Evolutionary conservation across 1,140 invertebrate species (phyloP), one percentile per base, ranked within the genome.

Genomic region (Drosophila melanogaster): DNA sequence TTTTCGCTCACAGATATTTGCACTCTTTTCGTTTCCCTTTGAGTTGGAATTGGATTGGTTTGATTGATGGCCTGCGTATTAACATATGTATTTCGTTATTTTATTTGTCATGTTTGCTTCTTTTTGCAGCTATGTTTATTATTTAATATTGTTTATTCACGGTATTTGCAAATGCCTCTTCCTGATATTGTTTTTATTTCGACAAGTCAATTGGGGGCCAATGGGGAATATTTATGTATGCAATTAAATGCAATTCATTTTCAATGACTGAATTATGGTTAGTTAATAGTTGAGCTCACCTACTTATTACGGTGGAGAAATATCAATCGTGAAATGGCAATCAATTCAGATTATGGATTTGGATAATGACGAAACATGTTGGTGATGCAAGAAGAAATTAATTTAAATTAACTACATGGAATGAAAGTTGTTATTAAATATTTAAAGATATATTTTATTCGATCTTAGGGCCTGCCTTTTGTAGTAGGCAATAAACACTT

Each of bases 31-130:
- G 26, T 26, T 17, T 61, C 22, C 17, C 55, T 80, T 76, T 72
- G 60, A 67, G 66, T 24, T 76, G 65, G 56, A 86, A 86, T 86
- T 83, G 65, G 59, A 79, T 87, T 87, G 50, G 46, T 59, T 87
- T 86, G 81, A 86, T 86, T 86, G 81, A 86, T 81, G 61, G 70
- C 17, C 49, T 37, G 66, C 51, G 50, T 61, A 81, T 86, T 81
- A 81, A 86, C 69, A 78, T 81, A 75, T 74, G 57, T 59, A 55
- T 59, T 66, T 47, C n/a, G 8, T 24, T 81, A 62, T 74, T 69
- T 65, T 50, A 41, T 46, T 64, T 56, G 54, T 57, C 56, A 15
- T 24, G 44, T 59, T 56, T 22, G 10, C 51, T 8, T 61, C 61
- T 72, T 53, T 40, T 40, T 59, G 40, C 49, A 35, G 40, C 22